Evolutionary conservation across 2,888 invertebrate species (phyloP).

Genomic region (Brachycybe producta): DNA sequence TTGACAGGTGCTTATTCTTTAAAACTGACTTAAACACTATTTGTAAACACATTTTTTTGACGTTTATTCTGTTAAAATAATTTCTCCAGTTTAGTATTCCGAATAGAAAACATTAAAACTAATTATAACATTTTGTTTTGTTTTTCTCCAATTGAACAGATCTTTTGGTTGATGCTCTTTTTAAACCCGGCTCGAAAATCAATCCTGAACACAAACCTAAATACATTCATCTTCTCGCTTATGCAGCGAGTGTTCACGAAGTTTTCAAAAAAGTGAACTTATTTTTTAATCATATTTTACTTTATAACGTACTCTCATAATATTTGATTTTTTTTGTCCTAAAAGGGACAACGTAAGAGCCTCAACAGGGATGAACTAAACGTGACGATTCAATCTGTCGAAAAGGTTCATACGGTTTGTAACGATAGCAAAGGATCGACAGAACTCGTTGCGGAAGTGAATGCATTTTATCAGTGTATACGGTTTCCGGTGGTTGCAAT

Average conservation of each 20-base stretch:
- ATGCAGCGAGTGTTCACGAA: slow-evolving; percentile 88
- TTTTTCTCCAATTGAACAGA: too few species aligned
- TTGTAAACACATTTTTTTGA: too few species aligned
- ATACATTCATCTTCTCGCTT: slow-evolving; percentile 86
- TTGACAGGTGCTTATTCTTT: too few species aligned
- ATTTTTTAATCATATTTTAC: slow-evolving; percentile 26
- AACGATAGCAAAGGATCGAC: slow-evolving; percentile 81
- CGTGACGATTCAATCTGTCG: slow-evolving; percentile 76
- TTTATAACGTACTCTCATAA: neutral
- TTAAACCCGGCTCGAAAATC: slow-evolving; percentile 81
- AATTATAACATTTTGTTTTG: slow-evolving; percentile 21
- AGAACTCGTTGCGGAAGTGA: slow-evolving; percentile 82
- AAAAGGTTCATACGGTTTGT: slow-evolving; percentile 84
- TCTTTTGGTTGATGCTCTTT: slow-evolving; percentile 80
- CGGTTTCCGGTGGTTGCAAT: slow-evolving; percentile 90
- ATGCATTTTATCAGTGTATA: slow-evolving; percentile 77
- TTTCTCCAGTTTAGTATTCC: too few species aligned
- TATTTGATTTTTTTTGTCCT: neutral
- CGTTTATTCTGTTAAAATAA: too few species aligned
- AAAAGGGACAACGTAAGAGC: slow-evolving; percentile 24
- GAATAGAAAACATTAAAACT: too few species aligned
- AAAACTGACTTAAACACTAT: too few species aligned
- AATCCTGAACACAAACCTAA: slow-evolving; percentile 96
- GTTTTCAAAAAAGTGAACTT: slow-evolving; percentile 47
- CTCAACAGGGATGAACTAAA: slow-evolving; percentile 83